A percentile compares a stretch with the other conserved stretches of the same genome.
These are phyloP conservation scores for Thaumetopoea pityocampa DNA, from an alignment of 1,140 invertebrate genomes.

Conservation along the genomic window DNA sequence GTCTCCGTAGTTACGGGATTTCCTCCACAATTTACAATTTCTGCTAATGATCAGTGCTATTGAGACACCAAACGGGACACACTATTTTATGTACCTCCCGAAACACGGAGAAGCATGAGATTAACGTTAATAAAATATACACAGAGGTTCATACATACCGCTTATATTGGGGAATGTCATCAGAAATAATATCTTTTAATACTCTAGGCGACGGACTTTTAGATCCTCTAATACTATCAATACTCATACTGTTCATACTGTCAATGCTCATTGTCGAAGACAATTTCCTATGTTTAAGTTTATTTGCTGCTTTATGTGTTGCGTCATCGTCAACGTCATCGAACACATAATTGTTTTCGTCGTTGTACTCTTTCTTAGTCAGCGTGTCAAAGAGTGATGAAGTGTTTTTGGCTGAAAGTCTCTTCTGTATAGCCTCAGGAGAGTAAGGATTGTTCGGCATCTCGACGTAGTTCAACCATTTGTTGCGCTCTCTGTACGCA, in stretches of 20 bases:
- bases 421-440: slow-evolving; percentile 87
- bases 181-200: slow-evolving; percentile 64
- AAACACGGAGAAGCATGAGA: too few relatives aligned
- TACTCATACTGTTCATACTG: slow-evolving; percentile 24
- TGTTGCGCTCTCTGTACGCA: slow-evolving; percentile 90
- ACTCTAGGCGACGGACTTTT: slow-evolving; percentile 50
- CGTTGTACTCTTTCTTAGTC: slow-evolving; percentile 52
- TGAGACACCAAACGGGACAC: too few relatives aligned
- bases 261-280: slow-evolving; percentile 26
- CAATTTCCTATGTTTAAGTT: slow-evolving; percentile 13
- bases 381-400: slow-evolving; percentile 68
- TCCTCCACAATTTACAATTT: too few relatives aligned
- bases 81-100: too few relatives aligned
- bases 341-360: slow-evolving; percentile 14
- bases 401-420: slow-evolving; percentile 73
- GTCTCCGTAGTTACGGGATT: too few relatives aligned
- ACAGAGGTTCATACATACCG: slow-evolving; percentile 44
- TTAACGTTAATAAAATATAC: too few relatives aligned
- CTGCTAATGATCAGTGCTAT: too few relatives aligned
- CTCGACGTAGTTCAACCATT: slow-evolving; percentile 89
- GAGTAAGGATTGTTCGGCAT: slow-evolving; percentile 93
- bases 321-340: slow-evolving; percentile 23
- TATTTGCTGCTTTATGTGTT: slow-evolving; percentile 22
- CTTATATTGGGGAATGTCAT: slow-evolving; percentile 69
- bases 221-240: slow-evolving; percentile 27